A percentile compares a stretch with the other conserved stretches of the same genome.
These are phyloP conservation scores for Conchocele bisecta DNA, from an alignment of 2,888 invertebrate genomes.

Conservation along the genomic window DNA sequence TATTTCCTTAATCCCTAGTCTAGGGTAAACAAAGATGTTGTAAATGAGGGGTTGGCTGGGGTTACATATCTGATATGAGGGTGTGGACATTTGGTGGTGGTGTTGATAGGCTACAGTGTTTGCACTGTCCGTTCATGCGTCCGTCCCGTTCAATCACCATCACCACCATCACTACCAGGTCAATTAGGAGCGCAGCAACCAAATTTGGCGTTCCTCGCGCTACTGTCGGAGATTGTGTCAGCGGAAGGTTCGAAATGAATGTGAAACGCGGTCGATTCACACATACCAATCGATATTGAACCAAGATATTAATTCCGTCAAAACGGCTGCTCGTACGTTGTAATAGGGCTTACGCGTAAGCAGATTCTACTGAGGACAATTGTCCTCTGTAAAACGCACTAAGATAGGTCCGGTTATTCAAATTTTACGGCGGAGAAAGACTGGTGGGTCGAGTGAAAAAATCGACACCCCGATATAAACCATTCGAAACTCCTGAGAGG, in stretches of 20 bases:
- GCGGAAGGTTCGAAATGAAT: constrained; percentile 9
- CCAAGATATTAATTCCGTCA: constrained; percentile 38
- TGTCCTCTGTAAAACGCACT: constrained; percentile 2
- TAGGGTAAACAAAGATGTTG: too few species aligned
- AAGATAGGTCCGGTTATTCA: background rate
- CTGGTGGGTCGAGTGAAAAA: constrained; percentile 1
- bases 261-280: constrained; percentile 24
- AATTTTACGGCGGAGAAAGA: constrained; percentile 7
- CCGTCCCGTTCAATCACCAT: too few species aligned
- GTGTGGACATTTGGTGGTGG: too few species aligned
- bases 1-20: too few species aligned
- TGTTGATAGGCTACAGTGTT: too few species aligned
- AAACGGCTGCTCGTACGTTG: constrained; percentile 33
- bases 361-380: constrained; percentile 3
- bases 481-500: background rate
- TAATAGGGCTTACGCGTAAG: constrained; percentile 36
- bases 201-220: constrained; percentile 28
- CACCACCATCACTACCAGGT: too few species aligned
- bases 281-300: constrained; percentile 21
- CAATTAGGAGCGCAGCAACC: constrained; percentile 28
- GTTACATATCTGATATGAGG: too few species aligned
- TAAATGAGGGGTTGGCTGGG: too few species aligned
- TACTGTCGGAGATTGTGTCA: constrained; percentile 35
- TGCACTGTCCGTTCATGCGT: too few species aligned
- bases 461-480: background rate